A percentile compares a stretch with the other conserved stretches of the same genome.
Evolutionary conservation across 2,888 invertebrate genomes (phyloP).

Genomic region (Ennomos fuscantarius): DNA sequence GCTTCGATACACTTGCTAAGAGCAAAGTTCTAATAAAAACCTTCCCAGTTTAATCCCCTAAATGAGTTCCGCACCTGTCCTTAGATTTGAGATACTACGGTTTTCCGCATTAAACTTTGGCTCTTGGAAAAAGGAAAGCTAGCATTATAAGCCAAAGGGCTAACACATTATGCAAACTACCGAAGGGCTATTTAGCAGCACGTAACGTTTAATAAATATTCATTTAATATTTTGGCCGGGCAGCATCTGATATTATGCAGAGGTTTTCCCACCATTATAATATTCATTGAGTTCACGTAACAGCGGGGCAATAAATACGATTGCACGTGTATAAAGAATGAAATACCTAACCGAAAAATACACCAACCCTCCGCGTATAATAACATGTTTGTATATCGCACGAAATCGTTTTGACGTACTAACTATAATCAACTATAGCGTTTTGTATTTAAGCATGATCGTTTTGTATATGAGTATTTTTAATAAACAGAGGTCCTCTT

Average conservation of each 20-base stretch:
- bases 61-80: conserved; percentile 23
- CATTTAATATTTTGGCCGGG: conserved; percentile 26
- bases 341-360: too few relatives aligned
- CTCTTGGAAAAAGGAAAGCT: conserved; percentile 17
- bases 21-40: conserved; percentile 33
- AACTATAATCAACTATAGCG: too few relatives aligned
- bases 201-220: conserved; percentile 28
- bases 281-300: conserved; percentile 12
- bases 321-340: too few relatives aligned
- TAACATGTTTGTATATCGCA: too few relatives aligned
- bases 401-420: too few relatives aligned
- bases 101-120: background rate
- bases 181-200: conserved; percentile 21
- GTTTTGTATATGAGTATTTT: too few relatives aligned
- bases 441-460: too few relatives aligned
- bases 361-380: too few relatives aligned
- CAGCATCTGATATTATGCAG: conserved; percentile 8
- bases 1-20: conserved; percentile 33
- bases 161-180: conserved; percentile 23
- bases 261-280: conserved; percentile 17
- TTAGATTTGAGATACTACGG: conserved; percentile 8
- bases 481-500: too few relatives aligned
- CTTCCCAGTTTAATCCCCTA: conserved; percentile 25
- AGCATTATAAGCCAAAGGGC: conserved; percentile 1
- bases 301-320: background rate